Evolutionary conservation across 2,888 invertebrate genomes (phyloP).

Genomic region (Nasonovia ribisnigri): DNA sequence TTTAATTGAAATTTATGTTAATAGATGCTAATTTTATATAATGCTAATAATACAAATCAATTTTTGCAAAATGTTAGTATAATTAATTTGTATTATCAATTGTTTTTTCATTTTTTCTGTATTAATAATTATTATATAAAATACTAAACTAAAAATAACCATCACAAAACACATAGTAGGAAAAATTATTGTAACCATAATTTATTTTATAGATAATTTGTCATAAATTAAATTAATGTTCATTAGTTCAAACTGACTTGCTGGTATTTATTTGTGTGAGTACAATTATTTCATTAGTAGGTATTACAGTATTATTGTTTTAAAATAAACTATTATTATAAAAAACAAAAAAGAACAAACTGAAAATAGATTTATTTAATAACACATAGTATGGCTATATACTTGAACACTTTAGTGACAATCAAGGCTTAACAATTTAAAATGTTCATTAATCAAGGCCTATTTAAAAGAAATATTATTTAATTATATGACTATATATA

Average conservation of each 20-base stretch:
- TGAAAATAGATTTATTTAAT: not conserved
- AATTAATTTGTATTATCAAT: constrained; percentile 5
- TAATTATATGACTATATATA: not conserved
- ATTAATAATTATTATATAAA: constrained; percentile 44
- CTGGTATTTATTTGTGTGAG: not conserved
- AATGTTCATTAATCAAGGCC: not conserved
- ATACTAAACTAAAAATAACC: not conserved
- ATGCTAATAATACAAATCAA: constrained; percentile 18
- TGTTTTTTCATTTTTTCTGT: constrained; percentile 48
- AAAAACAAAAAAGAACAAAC: not conserved
- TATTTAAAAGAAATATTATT: not conserved
- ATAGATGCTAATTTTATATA: not conserved
- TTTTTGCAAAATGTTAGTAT: constrained; percentile 14
- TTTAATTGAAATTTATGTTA: constrained; percentile 22
- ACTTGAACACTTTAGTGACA: not conserved
- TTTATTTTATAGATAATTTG: constrained; percentile 45
- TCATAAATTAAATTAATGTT: constrained; percentile 24
- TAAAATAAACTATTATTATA: not conserved
- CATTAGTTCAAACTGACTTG: not conserved
- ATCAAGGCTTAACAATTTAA: constrained; percentile 10
- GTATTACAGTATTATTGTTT: not conserved
- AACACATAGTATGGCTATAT: not conserved
- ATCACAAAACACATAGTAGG: constrained; percentile 20
- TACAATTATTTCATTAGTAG: not conserved
- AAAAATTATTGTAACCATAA: constrained; percentile 34